Conservation (phyloP, 2,113 vertebrate genomes). For the Rhizomys pruinosus region DNA sequence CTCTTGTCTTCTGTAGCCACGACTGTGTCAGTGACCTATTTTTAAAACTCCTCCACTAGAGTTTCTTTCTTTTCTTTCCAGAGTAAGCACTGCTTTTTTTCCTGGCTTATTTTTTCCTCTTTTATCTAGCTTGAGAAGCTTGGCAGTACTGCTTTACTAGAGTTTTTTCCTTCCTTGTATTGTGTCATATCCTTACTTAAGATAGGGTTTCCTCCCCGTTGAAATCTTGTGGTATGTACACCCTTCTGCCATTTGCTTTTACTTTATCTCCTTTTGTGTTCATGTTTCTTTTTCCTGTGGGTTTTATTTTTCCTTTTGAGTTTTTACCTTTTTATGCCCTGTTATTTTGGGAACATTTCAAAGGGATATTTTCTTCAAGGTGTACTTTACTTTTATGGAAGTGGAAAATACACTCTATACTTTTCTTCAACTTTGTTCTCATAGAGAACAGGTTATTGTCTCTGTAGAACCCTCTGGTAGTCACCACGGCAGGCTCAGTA, state of each 20-base stretch:
- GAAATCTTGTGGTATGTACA: slow-evolving; percentile 29
- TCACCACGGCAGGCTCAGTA: not conserved
- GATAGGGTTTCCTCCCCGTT: slow-evolving; percentile 11
- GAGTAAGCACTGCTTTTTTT: slow-evolving; percentile 31
- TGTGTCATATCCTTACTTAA: slow-evolving; percentile 45
- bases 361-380: slow-evolving; percentile 31
- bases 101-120: not conserved
- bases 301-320: slow-evolving; percentile 14
- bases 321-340: slow-evolving; percentile 51
- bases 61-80: slow-evolving; percentile 29
- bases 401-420: not conserved
- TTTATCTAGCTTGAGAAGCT: slow-evolving; percentile 46
- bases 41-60: not conserved
- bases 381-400: slow-evolving; percentile 59
- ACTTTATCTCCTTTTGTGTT: slow-evolving; percentile 35
- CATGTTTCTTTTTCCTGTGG: not conserved
- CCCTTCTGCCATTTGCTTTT: not conserved
- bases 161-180: slow-evolving; percentile 40
- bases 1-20: slow-evolving; percentile 34
- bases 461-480: slow-evolving; percentile 7
- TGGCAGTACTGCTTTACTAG: slow-evolving; percentile 12
- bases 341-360: slow-evolving; percentile 53
- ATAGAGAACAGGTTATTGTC: slow-evolving; percentile 40
- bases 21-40: slow-evolving; percentile 3
- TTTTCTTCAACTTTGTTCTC: slow-evolving; percentile 39